These are phyloP conservation scores for Procambarus clarkii DNA, from an alignment of 1,140 invertebrate species.

Conservation along the genomic window DNA sequence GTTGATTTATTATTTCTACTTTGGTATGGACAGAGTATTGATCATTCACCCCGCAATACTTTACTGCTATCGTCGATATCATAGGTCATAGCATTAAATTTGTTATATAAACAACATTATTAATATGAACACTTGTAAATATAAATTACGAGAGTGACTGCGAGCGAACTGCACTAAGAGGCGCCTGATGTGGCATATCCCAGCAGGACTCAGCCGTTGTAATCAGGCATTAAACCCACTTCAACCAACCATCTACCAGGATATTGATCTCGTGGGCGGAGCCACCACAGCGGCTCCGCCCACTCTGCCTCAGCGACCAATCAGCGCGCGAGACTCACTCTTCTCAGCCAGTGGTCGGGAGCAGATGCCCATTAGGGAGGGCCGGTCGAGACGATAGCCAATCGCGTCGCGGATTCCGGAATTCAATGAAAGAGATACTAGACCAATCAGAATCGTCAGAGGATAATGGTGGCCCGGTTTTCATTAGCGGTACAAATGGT, in stretches of 20 bases:
- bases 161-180: conserved; percentile 33
- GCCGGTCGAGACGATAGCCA: conserved; percentile 22
- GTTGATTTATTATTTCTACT: neutral
- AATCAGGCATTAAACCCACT: conserved; percentile 70
- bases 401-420: conserved; percentile 14
- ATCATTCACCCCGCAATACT: neutral
- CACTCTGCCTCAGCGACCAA: conserved; percentile 6
- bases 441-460: conserved; percentile 47
- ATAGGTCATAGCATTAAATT: too few species aligned
- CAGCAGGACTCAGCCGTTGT: conserved; percentile 62
- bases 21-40: neutral
- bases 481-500: conserved; percentile 73
- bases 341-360: conserved; percentile 31
- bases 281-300: conserved; percentile 10
- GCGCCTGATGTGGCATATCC: conserved; percentile 48
- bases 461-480: conserved; percentile 71
- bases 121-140: neutral
- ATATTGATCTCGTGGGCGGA: conserved; percentile 65
- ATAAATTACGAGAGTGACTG: neutral
- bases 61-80: too few species aligned
- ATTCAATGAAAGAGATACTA: conserved; percentile 29
- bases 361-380: conserved; percentile 51
- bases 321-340: conserved; percentile 5
- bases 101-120: neutral
- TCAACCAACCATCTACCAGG: conserved; percentile 69